These are phyloP conservation scores for Poicephalus gulielmi DNA, from an alignment of 2,113 vertebrate species.

Conservation along the genomic window DNA sequence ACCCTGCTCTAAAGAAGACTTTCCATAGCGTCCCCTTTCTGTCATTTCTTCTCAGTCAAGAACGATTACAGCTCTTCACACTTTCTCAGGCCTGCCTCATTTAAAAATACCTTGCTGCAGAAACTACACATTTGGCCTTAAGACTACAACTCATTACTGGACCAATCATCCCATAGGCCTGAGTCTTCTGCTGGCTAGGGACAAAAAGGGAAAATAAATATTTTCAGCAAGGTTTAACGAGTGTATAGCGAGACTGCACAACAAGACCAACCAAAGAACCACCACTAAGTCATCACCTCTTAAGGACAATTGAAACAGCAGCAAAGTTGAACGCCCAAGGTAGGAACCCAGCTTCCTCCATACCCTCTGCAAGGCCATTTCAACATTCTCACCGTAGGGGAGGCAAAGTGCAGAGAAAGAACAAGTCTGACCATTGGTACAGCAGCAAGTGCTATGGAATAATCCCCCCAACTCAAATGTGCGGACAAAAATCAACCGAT, in stretches of 20 bases:
- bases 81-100: not conserved
- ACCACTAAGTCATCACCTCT: not conserved
- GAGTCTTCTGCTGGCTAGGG: not conserved
- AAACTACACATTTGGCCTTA: not conserved
- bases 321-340: not conserved
- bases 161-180: not conserved
- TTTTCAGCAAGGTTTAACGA: not conserved
- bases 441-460: not conserved
- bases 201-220: not conserved
- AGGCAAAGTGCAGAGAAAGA: not conserved
- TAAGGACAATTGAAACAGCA: not conserved
- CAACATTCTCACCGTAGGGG: not conserved
- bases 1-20: not conserved
- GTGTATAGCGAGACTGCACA: not conserved
- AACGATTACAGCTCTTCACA: not conserved
- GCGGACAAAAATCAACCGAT: not conserved
- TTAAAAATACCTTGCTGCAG: constrained; percentile 48
- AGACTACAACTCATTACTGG: not conserved
- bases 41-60: constrained; percentile 29
- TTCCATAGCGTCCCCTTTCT: constrained; percentile 8
- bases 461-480: not conserved
- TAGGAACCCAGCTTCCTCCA: not conserved
- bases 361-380: not conserved
- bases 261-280: not conserved
- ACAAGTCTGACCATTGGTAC: not conserved